These are phyloP conservation scores for Cercocebus atys DNA, from an alignment of 2,113 vertebrate genomes.

Conservation along the genomic window DNA sequence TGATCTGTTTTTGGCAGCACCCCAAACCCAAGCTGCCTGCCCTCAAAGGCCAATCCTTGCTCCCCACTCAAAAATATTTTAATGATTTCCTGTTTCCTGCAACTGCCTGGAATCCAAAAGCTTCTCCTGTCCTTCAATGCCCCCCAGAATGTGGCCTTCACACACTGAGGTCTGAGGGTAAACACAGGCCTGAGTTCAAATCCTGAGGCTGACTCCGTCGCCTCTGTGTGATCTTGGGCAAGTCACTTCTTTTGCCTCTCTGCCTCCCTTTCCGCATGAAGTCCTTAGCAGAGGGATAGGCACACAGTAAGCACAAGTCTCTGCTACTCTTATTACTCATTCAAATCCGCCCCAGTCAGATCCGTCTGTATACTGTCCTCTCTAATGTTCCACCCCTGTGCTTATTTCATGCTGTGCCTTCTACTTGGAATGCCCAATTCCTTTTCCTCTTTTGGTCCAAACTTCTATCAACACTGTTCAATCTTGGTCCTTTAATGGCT, in stretches of 20 bases:
- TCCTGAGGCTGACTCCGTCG: conserved; percentile 16
- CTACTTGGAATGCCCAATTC: not conserved
- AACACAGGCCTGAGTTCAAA: conserved; percentile 20
- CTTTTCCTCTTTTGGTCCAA: conserved; percentile 27
- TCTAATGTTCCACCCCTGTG: not conserved
- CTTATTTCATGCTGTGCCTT: not conserved
- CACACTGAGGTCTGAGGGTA: not conserved
- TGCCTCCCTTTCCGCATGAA: not conserved
- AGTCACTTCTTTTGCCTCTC: not conserved
- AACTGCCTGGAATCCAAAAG: conserved; percentile 55
- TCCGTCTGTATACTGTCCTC: not conserved
- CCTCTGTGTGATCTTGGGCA: not conserved
- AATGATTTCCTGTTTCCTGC: conserved; percentile 72
- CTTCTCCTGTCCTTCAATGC: conserved; percentile 28
- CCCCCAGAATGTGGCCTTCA: not conserved
- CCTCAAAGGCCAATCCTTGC: conserved; percentile 58
- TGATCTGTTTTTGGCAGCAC: conserved; percentile 71
- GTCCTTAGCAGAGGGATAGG: not conserved
- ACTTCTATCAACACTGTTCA: not conserved
- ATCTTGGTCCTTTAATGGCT: not conserved
- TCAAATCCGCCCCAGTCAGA: not conserved
- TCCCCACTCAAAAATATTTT: conserved; percentile 68
- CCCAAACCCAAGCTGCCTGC: conserved; percentile 63
- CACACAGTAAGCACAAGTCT: not conserved
- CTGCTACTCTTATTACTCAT: not conserved